A percentile compares a stretch with the other conserved stretches of the same genome.
phyloP scores from a whole-genome alignment of 2,888 invertebrate genomes.

The Bombylius discolor region DNA sequence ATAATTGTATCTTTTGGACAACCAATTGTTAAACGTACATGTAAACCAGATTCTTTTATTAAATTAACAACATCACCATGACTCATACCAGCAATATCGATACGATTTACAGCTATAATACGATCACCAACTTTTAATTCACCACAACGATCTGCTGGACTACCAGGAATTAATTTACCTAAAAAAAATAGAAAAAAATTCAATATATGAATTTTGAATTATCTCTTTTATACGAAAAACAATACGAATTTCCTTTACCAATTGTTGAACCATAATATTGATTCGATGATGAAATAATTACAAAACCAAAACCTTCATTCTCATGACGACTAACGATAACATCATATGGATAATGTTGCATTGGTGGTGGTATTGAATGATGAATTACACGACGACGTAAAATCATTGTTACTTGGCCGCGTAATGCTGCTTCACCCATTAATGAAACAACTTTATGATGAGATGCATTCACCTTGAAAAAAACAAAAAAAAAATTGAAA shows the following conservation, averaged over 20 bases:
- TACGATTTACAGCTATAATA: slow-evolving; percentile 88
- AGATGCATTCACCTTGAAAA: slow-evolving; percentile 54
- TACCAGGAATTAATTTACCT: slow-evolving; percentile 90
- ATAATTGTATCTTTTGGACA: slow-evolving; percentile 25
- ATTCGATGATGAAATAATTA: slow-evolving; percentile 93
- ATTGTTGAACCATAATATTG: slow-evolving; percentile 64
- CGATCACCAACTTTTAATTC: slow-evolving; percentile 86
- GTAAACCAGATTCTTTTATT: slow-evolving; percentile 90
- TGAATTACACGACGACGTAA: slow-evolving; percentile 44
- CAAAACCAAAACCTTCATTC: slow-evolving; percentile 97
- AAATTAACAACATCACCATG: slow-evolving; percentile 96
- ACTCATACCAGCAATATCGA: slow-evolving; percentile 78
- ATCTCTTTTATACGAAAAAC: not conserved
- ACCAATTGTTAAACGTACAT: slow-evolving; percentile 71
- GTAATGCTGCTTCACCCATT: slow-evolving; percentile 77
- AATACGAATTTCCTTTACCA: slow-evolving; percentile 39
- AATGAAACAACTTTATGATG: slow-evolving; percentile 88
- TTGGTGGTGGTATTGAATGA: slow-evolving; percentile 27
- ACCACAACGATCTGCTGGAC: slow-evolving; percentile 90
- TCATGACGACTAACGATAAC: slow-evolving; percentile 82
- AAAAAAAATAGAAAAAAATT: slow-evolving; percentile 15
- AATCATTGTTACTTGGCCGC: slow-evolving; percentile 74
- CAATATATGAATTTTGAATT: not conserved
- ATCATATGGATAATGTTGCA: slow-evolving; percentile 58
- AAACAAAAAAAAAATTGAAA: slow-evolving; percentile 2